A percentile compares a stretch with the other conserved stretches of the same genome.
phyloP scores from a whole-genome alignment of 2,113 vertebrate genomes.

The Otocyon megalotis region DNA sequence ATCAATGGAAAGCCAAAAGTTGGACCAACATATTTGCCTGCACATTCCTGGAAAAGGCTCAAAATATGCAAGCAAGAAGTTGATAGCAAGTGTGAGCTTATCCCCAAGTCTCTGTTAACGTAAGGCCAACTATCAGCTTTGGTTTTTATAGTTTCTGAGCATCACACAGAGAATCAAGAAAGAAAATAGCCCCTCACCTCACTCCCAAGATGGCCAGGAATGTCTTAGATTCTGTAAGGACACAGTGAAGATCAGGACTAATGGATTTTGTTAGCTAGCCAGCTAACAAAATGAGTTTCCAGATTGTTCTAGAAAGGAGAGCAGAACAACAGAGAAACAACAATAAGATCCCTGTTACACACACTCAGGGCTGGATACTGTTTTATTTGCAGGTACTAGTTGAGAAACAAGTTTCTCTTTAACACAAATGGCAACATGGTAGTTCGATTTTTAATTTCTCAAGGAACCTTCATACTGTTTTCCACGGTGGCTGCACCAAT shows the following conservation, averaged over 20 bases:
- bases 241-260: background rate
- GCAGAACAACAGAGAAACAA: background rate
- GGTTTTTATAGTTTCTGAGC: background rate
- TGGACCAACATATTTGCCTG: background rate
- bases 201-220: background rate
- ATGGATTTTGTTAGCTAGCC: background rate
- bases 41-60: background rate
- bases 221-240: background rate
- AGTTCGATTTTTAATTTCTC: background rate
- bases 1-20: background rate
- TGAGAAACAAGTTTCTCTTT: constrained; percentile 23
- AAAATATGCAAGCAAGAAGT: background rate
- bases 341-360: background rate
- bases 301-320: background rate
- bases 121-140: background rate
- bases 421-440: background rate
- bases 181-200: background rate
- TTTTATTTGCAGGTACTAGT: background rate
- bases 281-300: constrained; percentile 10
- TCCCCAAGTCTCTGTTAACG: background rate
- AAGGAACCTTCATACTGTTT: background rate
- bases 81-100: no score
- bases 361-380: background rate
- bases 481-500: background rate
- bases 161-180: background rate